Conservation (phyloP, 2,113 vertebrate genomes). For the Glaucomys volans region DNA sequence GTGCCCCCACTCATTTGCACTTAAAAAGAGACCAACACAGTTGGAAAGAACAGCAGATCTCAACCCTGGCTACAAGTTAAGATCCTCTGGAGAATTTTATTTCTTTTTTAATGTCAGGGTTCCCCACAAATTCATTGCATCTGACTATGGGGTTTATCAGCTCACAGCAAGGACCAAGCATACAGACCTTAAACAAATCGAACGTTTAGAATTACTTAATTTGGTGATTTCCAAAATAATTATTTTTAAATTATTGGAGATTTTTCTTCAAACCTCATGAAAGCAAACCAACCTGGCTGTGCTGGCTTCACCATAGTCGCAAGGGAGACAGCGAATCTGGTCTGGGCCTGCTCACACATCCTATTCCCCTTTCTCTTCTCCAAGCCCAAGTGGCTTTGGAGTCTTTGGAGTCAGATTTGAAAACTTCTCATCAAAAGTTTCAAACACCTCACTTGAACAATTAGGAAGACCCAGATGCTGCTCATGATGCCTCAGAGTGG, state of each 20-base stretch:
- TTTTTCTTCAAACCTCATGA: constrained; percentile 54
- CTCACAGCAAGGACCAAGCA: neutral
- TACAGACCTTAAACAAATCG: neutral
- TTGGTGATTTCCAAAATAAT: constrained; percentile 55
- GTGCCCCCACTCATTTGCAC: neutral
- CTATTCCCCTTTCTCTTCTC: neutral
- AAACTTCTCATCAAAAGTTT: neutral
- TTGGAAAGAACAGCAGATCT: neutral
- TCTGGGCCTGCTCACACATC: accelerated
- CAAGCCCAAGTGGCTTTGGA: neutral
- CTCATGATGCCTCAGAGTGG: neutral
- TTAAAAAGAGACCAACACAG: neutral
- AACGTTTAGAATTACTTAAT: constrained; percentile 32
- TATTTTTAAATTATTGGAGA: constrained; percentile 33
- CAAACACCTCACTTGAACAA: neutral
- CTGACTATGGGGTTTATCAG: neutral
- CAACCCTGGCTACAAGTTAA: neutral
- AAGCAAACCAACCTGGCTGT: neutral
- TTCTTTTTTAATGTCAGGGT: neutral
- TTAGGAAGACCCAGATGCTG: neutral
- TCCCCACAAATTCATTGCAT: neutral
- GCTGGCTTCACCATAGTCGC: neutral
- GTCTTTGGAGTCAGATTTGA: neutral
- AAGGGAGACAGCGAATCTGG: neutral
- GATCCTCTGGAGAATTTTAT: neutral